Evolutionary conservation across 1,140 invertebrate genomes (phyloP).

Genomic region (Atta colombica): DNA sequence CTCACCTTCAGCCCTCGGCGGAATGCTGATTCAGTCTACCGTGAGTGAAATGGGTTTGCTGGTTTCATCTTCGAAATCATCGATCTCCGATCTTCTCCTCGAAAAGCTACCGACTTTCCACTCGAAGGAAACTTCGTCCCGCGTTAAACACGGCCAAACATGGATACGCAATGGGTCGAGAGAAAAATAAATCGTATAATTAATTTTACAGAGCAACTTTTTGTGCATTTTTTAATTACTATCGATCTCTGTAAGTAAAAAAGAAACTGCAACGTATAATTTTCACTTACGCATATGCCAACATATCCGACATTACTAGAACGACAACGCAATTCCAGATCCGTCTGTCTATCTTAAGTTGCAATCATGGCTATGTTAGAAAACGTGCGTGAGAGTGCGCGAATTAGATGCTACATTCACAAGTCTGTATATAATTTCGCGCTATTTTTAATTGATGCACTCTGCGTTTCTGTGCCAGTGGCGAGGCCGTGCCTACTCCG

Average conservation of each 20-base stretch:
- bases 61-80: constrained; percentile 52
- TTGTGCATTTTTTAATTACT: constrained; percentile 22
- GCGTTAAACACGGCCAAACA: constrained; percentile 29
- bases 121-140: constrained; percentile 44
- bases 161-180: neutral
- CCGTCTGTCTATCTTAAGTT: neutral
- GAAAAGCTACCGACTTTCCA: constrained; percentile 48
- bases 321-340: neutral
- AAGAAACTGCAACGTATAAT: neutral
- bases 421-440: constrained; percentile 45
- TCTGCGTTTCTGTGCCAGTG: constrained; percentile 60
- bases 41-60: constrained; percentile 60
- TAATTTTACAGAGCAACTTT: constrained; percentile 4
- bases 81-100: constrained; percentile 54
- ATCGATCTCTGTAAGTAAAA: neutral
- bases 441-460: constrained; percentile 51
- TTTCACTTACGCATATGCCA: neutral
- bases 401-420: constrained; percentile 63
- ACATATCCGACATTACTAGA: neutral
- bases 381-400: constrained; percentile 54
- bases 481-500: constrained; percentile 62
- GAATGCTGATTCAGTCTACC: constrained; percentile 60
- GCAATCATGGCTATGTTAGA: constrained; percentile 12
- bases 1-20: constrained; percentile 53
- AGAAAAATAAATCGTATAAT: constrained; percentile 43